phyloP scores from a whole-genome alignment of 1,140 invertebrate genomes.

The Lepidurus couesii region DNA sequence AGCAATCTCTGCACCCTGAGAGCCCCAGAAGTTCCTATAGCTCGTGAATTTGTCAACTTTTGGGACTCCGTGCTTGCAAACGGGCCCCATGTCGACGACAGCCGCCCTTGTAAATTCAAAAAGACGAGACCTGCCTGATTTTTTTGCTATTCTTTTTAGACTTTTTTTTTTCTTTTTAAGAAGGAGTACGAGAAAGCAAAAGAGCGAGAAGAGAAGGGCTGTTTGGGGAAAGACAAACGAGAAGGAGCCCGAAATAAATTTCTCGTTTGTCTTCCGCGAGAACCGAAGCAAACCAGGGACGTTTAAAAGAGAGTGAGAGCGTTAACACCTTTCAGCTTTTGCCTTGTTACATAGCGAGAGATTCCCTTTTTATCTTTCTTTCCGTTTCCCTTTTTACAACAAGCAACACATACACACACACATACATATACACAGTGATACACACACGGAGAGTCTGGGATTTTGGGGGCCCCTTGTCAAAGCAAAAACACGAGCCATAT shows the following conservation, averaged over 20 bases:
- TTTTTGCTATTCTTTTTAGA: neutral
- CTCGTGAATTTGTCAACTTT: conserved; percentile 1
- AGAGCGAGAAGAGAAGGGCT: neutral
- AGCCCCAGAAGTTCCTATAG: neutral
- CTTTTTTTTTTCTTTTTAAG: neutral
- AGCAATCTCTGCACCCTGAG: neutral
- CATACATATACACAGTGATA: neutral
- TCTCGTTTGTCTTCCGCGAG: conserved; percentile 17
- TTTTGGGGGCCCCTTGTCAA: neutral
- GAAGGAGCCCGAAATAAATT: neutral
- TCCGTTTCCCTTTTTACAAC: neutral
- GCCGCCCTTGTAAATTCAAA: conserved; percentile 8
- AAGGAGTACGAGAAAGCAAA: neutral
- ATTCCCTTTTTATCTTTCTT: neutral
- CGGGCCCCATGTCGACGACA: neutral
- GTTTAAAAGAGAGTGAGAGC: neutral
- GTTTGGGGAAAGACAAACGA: neutral
- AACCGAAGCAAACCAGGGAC: conserved; percentile 9
- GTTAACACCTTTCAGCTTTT: conserved; percentile 14
- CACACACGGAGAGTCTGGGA: neutral
- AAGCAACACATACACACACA: neutral
- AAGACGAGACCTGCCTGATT: neutral
- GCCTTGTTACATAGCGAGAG: conserved; percentile 14
- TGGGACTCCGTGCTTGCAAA: neutral
- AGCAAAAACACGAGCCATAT: neutral